These are phyloP conservation scores for Catocala sponsa DNA, from an alignment of 2,888 invertebrate species.

Conservation along the genomic window DNA sequence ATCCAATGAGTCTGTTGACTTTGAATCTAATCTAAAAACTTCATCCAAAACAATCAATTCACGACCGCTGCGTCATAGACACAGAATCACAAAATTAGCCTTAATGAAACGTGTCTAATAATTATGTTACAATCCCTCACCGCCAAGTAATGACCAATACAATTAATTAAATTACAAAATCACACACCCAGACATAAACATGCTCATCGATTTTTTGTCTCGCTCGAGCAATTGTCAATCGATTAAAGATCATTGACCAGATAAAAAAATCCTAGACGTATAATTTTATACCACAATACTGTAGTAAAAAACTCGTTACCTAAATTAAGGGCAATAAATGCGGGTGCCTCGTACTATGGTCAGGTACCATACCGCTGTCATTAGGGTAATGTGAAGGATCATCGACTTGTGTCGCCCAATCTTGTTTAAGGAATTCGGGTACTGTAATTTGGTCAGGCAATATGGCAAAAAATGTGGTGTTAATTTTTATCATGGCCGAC, in stretches of 20 bases:
- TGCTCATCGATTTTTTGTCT: not conserved
- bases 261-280: slow-evolving; percentile 62
- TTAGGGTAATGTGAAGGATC: slow-evolving; percentile 69
- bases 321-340: slow-evolving; percentile 81
- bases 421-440: slow-evolving; percentile 40
- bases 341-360: slow-evolving; percentile 64
- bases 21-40: no score
- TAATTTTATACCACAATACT: slow-evolving; percentile 64
- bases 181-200: slow-evolving; percentile 19
- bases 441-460: slow-evolving; percentile 38
- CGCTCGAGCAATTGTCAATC: slow-evolving; percentile 39
- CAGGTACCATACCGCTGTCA: slow-evolving; percentile 71
- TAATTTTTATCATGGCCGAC: slow-evolving; percentile 6
- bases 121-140: not conserved
- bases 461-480: slow-evolving; percentile 40
- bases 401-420: slow-evolving; percentile 68
- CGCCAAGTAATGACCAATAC: not conserved
- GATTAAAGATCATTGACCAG: slow-evolving; percentile 43
- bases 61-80: no score
- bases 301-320: slow-evolving; percentile 78
- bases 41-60: no score
- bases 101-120: no score
- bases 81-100: no score
- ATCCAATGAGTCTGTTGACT: no score
- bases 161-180: slow-evolving; percentile 13